These are phyloP conservation scores for Darevskia nairensis DNA, from an alignment of 2,797 vertebrate species.

Conservation along the genomic window DNA sequence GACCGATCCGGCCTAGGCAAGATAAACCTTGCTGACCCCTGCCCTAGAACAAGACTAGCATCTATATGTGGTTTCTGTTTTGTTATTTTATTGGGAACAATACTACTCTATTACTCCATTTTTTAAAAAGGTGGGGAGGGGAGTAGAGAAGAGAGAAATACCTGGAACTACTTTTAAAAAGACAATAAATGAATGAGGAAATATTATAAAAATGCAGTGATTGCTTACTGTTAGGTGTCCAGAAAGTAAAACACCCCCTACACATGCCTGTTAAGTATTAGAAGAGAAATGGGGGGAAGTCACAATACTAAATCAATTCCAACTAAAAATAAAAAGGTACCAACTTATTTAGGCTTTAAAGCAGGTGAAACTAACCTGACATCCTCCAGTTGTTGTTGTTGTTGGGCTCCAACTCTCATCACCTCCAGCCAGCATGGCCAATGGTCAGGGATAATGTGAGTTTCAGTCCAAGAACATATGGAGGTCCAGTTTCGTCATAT, in stretches of 20 bases:
- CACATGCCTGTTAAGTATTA: neutral
- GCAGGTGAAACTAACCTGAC: too few relatives aligned
- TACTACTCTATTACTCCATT: too few relatives aligned
- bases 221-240: neutral
- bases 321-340: constrained; percentile 5
- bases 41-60: neutral
- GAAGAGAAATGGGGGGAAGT: neutral
- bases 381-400: too few relatives aligned
- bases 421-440: too few relatives aligned
- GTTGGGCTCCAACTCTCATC: too few relatives aligned
- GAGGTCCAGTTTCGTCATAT: too few relatives aligned
- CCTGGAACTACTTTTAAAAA: neutral
- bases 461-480: too few relatives aligned
- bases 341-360: neutral
- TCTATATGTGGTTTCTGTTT: neutral
- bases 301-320: neutral
- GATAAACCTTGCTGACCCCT: too few relatives aligned
- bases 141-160: neutral
- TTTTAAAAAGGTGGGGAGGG: neutral
- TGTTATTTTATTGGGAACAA: neutral
- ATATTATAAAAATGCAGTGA: neutral
- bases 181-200: neutral
- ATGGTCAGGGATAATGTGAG: too few relatives aligned
- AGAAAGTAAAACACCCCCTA: constrained; percentile 1
- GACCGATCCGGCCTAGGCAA: too few relatives aligned